Evolutionary conservation across 2,888 invertebrate genomes (phyloP).

Genomic region (Mesorhabditis belari): DNA sequence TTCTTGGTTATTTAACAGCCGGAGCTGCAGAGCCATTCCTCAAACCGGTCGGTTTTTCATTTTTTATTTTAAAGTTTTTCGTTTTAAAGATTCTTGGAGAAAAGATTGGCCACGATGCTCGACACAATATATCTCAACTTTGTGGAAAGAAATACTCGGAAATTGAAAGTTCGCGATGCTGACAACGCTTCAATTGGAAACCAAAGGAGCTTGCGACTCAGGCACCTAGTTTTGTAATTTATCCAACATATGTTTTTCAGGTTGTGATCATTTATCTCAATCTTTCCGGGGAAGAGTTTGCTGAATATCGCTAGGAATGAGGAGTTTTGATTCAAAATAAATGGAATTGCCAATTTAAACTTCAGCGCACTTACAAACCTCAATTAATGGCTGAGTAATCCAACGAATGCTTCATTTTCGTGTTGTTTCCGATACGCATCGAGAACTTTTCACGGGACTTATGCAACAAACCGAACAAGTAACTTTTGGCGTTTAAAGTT

Average conservation of each 20-base stretch:
- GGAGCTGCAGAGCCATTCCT: slow-evolving; percentile 91
- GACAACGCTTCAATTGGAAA: slow-evolving; percentile 88
- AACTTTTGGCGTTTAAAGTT: background rate
- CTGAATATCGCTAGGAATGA: no score
- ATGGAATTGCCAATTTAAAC: no score
- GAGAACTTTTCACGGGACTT: slow-evolving; percentile 63
- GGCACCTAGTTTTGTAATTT: no score
- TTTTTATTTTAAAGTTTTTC: no score
- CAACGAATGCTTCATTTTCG: slow-evolving; percentile 73
- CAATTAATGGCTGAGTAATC: slow-evolving; percentile 87
- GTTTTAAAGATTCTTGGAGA: slow-evolving; percentile 73
- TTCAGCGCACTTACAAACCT: slow-evolving; percentile 80
- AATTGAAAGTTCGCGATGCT: slow-evolving; percentile 63
- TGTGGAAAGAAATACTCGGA: slow-evolving; percentile 59
- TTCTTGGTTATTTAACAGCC: slow-evolving; percentile 86
- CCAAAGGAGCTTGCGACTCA: slow-evolving; percentile 82
- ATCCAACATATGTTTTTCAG: no score
- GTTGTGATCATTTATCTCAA: slow-evolving; percentile 94
- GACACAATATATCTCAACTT: slow-evolving; percentile 94
- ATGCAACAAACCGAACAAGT: slow-evolving; percentile 22
- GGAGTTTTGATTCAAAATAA: no score
- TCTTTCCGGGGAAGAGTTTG: slow-evolving; percentile 67
- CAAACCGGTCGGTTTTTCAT: slow-evolving; percentile 62
- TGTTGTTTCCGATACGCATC: slow-evolving; percentile 77
- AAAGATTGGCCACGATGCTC: slow-evolving; percentile 89